These are phyloP conservation scores for Julus scandinavius DNA, from an alignment of 2,888 invertebrate genomes.

Conservation along the genomic window DNA sequence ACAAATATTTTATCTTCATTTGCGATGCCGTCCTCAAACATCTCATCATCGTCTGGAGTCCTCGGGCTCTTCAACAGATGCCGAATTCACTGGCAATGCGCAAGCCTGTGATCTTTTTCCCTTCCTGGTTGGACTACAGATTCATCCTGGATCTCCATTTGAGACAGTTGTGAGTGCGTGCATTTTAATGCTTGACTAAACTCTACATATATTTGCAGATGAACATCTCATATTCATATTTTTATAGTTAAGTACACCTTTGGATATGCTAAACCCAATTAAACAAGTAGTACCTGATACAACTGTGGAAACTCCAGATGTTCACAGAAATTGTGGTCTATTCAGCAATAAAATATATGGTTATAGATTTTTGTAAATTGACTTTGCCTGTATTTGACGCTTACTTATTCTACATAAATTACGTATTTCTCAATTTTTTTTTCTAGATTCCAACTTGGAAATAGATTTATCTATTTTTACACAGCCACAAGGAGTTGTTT, in stretches of 20 bases:
- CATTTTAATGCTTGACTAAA: not conserved
- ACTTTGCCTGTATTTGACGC: not conserved
- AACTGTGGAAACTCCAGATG: not conserved
- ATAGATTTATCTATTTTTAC: constrained; percentile 1
- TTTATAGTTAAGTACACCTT: constrained; percentile 42
- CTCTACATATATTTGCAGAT: no score
- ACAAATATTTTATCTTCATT: constrained; percentile 47
- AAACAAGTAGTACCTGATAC: not conserved
- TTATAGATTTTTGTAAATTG: not conserved
- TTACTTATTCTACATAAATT: no score
- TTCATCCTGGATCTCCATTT: constrained; percentile 43
- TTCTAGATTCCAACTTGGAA: constrained; percentile 36
- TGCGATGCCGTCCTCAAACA: constrained; percentile 1
- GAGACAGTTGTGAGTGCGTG: constrained; percentile 47
- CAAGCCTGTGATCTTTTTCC: not conserved
- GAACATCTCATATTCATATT: not conserved
- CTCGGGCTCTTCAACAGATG: not conserved
- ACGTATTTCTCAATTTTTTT: not conserved
- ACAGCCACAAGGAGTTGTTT: constrained; percentile 10
- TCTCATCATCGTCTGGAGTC: constrained; percentile 20
- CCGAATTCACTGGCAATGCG: not conserved
- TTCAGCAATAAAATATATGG: constrained; percentile 10
- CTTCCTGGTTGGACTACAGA: constrained; percentile 35
- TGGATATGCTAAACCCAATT: constrained; percentile 35
- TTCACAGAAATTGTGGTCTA: not conserved